These are phyloP conservation scores for Dipus sagitta DNA, from an alignment of 2,797 vertebrate species.

Conservation along the genomic window DNA sequence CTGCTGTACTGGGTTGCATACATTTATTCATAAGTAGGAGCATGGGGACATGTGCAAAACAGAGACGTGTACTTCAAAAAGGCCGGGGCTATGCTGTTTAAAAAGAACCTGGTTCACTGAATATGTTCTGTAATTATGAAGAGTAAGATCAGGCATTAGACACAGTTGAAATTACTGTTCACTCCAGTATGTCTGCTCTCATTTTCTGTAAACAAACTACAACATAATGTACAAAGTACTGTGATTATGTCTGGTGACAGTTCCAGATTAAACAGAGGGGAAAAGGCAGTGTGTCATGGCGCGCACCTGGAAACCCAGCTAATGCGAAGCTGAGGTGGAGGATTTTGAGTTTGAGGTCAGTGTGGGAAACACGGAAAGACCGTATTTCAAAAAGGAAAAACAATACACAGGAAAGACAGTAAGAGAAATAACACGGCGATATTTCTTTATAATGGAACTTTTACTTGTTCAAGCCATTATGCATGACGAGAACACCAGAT, in stretches of 20 bases:
- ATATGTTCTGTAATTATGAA: constrained; percentile 15
- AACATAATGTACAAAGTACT: constrained; percentile 31
- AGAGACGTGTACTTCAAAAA: not conserved
- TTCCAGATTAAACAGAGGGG: not conserved
- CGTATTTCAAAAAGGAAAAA: not conserved
- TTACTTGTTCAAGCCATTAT: constrained; percentile 37
- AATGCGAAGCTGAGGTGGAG: not conserved
- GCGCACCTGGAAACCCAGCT: not conserved
- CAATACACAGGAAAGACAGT: not conserved
- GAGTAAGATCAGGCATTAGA: constrained; percentile 5
- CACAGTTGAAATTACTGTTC: constrained; percentile 18
- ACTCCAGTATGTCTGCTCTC: not conserved
- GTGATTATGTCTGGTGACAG: not conserved
- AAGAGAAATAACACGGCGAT: not conserved
- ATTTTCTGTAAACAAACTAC: constrained; percentile 37
- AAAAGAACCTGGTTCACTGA: not conserved
- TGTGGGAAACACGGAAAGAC: not conserved
- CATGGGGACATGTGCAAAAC: not conserved
- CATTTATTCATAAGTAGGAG: not conserved
- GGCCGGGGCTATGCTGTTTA: not conserved
- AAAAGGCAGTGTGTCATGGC: not conserved
- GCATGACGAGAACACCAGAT: constrained; percentile 34
- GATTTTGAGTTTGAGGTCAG: not conserved
- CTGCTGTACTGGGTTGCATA: not conserved
- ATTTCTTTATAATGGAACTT: constrained; percentile 49